Base-by-base conservation (phyloP, 2,113 vertebrate species). In the Psilopsiagon aymara region DNA sequence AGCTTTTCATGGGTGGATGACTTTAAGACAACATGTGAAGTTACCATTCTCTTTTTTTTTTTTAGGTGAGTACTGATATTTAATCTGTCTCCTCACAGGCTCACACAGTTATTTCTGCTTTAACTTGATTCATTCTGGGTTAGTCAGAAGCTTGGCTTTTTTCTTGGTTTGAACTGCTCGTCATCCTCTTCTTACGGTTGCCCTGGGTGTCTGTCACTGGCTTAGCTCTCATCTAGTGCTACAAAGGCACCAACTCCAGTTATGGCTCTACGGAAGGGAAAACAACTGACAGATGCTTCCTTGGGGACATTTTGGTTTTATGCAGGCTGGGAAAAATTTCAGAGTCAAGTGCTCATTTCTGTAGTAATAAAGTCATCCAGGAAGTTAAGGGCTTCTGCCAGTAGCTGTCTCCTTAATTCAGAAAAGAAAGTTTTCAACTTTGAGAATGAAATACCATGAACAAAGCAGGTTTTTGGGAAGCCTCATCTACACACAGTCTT, bases 261-360 rank as follows among this genome's bases (percentile, higher is more conserved):
- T 49, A 53, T 43, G 21, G 35, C 19, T 87, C 31, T 85, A 0
- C 10, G 29, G 41, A 82, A 92, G 82, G 41, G 51, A 80, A 91
- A 91, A 94, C 63, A n/a, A 86, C 71, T 31, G 24, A 77, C 46
- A 75, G 90, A 71, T 92, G 59, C 64, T 88, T 93, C 67, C 67
- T 94, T 67, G 28, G 39, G 84, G 68, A 24, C 55, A 64, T 68
- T 90, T 81, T 33, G 88, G 43, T 41, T 94, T 92, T 75, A 69
- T 82, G 37, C 27, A 85, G 82, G 29, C 43, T 93, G 62, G 24
- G 71, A 88, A 92, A 95, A 93, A 28, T 14, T 90, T 95, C 53
- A 76, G 62, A 81, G 60, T 81, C 73, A 81, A 90, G 33, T 1
- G 3, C 16, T 95, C 39, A 64, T 90, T 94, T 93, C 55, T 94